Evolutionary conservation across 37 sponge, comb jelly and placozoan species (phyloP).

Genomic region (Agelas oroides): DNA sequence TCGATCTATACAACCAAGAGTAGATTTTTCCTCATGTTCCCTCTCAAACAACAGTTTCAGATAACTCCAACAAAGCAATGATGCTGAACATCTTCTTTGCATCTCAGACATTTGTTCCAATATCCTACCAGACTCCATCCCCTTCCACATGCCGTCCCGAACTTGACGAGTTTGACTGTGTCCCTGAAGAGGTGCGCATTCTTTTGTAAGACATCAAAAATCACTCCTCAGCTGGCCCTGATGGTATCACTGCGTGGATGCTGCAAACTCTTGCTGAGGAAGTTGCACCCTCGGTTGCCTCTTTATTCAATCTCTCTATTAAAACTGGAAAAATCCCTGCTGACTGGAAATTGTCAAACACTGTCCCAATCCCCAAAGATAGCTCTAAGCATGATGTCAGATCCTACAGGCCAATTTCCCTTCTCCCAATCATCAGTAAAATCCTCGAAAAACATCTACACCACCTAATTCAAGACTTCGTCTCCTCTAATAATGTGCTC

Average conservation of each 20-base stretch:
- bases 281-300: neutral
- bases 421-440: constrained; percentile 7
- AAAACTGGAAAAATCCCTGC: no score
- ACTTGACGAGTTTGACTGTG: neutral
- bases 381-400: neutral
- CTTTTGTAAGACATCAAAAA: neutral
- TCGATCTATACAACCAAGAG: neutral
- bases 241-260: neutral
- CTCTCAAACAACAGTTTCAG: no score
- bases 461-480: neutral
- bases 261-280: neutral
- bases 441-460: neutral
- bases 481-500: neutral
- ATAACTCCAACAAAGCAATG: constrained; percentile 1
- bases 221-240: neutral
- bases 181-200: neutral
- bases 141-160: neutral
- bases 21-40: neutral
- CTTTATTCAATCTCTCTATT: constrained; percentile 1
- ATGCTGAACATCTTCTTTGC: constrained; percentile 27
- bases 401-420: constrained; percentile 6
- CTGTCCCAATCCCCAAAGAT: neutral
- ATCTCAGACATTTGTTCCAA: no score
- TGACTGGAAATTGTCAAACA: neutral
- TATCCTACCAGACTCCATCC: neutral